phyloP scores from a whole-genome alignment of 2,113 vertebrate genomes.

The Hyperopisus bebe region DNA sequence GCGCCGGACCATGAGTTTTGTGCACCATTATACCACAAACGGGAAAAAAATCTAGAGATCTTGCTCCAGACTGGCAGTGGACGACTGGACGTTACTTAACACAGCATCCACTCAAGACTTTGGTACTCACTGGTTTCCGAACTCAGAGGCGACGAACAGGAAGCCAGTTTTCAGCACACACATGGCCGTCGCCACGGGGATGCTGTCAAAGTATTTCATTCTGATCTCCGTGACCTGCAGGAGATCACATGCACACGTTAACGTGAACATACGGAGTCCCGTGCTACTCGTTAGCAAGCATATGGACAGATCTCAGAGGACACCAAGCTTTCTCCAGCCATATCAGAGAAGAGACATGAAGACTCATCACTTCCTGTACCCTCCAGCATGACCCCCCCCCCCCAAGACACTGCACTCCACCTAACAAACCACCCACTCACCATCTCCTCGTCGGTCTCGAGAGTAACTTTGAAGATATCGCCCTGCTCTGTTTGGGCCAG shows the following conservation, averaged over 20 bases:
- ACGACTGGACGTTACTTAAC: neutral
- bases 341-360: conserved; percentile 20
- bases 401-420: too few relatives aligned
- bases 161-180: conserved; percentile 97
- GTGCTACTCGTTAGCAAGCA: neutral
- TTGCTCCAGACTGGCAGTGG: neutral
- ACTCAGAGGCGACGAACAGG: conserved; percentile 92
- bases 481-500: conserved; percentile 97
- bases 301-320: neutral
- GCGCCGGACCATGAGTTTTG: neutral
- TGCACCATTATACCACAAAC: neutral
- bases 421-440: conserved; percentile 52
- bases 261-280: neutral
- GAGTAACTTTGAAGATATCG: conserved; percentile 96
- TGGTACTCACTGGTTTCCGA: conserved; percentile 94
- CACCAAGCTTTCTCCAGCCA: neutral
- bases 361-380: neutral
- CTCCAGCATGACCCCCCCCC: neutral
- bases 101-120: neutral
- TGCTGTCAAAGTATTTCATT: conserved; percentile 96
- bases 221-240: conserved; percentile 92
- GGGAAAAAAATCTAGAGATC: neutral
- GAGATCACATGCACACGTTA: neutral
- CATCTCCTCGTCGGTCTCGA: conserved; percentile 99
- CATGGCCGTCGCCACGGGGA: conserved; percentile 93